phyloP scores from a whole-genome alignment of 2,113 vertebrate genomes.

The Neolamprologus sp. region DNA sequence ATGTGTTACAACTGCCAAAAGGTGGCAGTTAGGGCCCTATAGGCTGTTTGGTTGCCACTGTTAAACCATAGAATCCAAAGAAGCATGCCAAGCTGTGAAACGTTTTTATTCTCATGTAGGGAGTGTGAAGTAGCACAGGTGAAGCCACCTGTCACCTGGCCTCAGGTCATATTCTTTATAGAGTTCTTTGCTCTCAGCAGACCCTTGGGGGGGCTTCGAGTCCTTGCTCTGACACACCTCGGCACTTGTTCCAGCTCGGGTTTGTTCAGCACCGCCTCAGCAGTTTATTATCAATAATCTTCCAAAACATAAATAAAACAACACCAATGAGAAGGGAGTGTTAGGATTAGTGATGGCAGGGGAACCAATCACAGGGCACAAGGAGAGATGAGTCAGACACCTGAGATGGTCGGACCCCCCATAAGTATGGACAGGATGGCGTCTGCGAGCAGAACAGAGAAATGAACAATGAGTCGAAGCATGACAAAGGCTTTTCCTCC shows the following conservation, averaged over 20 bases:
- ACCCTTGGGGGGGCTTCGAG: background rate
- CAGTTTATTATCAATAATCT: background rate
- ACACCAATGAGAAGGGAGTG: conserved; percentile 12
- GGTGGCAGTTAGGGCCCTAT: background rate
- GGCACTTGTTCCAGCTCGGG: background rate
- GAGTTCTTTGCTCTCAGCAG: background rate
- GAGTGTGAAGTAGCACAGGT: background rate
- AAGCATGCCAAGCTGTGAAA: background rate
- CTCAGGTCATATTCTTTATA: background rate
- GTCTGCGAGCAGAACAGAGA: conserved; percentile 75
- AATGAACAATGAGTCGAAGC: conserved; percentile 32
- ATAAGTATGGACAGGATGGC: conserved; percentile 71
- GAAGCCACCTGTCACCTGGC: background rate
- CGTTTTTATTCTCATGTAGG: background rate
- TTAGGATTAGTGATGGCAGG: conserved; percentile 14
- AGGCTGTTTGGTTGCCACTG: background rate
- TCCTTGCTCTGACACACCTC: background rate
- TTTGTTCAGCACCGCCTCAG: background rate
- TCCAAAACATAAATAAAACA: background rate
- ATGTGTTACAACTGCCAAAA: background rate
- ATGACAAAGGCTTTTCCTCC: background rate
- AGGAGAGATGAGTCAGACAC: conserved; percentile 56
- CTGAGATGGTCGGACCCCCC: conserved; percentile 76
- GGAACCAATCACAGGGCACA: background rate
- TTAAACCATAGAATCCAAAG: background rate